phyloP scores from a whole-genome alignment of 2,888 invertebrate species.

The Eretmocerus hayati region DNA sequence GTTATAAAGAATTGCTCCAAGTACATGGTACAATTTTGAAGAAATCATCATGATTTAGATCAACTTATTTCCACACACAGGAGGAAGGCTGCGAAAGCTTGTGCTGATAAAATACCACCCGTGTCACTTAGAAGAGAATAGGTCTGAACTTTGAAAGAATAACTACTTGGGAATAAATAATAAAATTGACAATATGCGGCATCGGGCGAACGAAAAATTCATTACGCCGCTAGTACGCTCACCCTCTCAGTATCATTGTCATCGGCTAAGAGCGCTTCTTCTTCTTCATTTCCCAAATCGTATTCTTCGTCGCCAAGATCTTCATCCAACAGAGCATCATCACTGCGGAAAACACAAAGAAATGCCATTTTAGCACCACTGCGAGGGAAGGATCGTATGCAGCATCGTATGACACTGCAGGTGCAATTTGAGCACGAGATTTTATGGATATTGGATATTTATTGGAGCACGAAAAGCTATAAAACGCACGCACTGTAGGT shows the following conservation, averaged over 20 bases:
- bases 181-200: constrained; percentile 18
- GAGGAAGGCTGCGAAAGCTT: too few species aligned
- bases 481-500: too few species aligned
- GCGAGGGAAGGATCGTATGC: neutral
- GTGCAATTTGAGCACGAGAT: neutral
- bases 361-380: neutral
- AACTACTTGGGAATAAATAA: neutral
- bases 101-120: too few species aligned
- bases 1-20: too few species aligned
- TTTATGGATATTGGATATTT: neutral
- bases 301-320: constrained; percentile 47
- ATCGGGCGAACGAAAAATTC: constrained; percentile 22
- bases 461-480: neutral
- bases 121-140: too few species aligned
- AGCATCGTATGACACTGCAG: neutral
- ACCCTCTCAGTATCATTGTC: constrained; percentile 45
- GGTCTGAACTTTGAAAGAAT: too few species aligned
- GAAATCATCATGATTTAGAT: too few species aligned
- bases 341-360: constrained; percentile 31
- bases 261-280: constrained; percentile 48
- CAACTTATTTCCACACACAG: too few species aligned
- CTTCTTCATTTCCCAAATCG: constrained; percentile 47
- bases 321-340: constrained; percentile 45
- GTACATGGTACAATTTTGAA: too few species aligned
- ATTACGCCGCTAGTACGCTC: constrained; percentile 32